Percentiles rank a stretch among this genome's conserved stretches.
phyloP scores from a whole-genome alignment of 2,797 vertebrate genomes.

The Sparidentex hasta region DNA sequence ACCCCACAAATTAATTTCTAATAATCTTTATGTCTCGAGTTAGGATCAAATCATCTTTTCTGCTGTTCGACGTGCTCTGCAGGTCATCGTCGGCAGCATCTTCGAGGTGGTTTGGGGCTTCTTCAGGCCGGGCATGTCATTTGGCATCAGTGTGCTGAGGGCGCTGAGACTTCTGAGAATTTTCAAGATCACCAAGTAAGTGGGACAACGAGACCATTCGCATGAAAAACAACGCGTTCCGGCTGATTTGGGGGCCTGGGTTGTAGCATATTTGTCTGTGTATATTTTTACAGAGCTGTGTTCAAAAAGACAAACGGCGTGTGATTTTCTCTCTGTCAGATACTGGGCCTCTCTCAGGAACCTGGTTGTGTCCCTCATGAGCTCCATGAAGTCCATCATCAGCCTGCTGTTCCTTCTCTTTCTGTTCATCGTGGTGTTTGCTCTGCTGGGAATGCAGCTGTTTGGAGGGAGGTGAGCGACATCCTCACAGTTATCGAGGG shows the following conservation, averaged over 20 bases:
- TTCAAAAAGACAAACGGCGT: slow-evolving; percentile 1
- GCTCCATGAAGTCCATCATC: slow-evolving; percentile 99
- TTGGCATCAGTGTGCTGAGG: slow-evolving; percentile 97
- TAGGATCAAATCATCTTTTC: background rate
- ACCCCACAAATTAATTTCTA: no score
- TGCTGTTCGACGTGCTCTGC: slow-evolving; percentile 41
- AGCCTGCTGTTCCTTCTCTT: slow-evolving; percentile 99
- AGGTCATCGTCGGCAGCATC: slow-evolving; percentile 99
- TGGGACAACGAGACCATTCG: slow-evolving; percentile 12
- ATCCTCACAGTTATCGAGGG: background rate
- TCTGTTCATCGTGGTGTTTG: slow-evolving; percentile 98
- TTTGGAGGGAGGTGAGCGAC: slow-evolving; percentile 94
- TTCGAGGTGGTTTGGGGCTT: slow-evolving; percentile 98
- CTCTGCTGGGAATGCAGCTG: slow-evolving; percentile 97
- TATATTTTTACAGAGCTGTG: slow-evolving; percentile 10
- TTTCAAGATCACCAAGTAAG: slow-evolving; percentile 99
- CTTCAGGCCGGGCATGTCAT: slow-evolving; percentile 97
- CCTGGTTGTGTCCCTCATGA: slow-evolving; percentile 98
- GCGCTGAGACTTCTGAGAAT: slow-evolving; percentile 96
- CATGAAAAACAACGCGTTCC: slow-evolving; percentile 4
- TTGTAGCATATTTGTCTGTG: background rate
- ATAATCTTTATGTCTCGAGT: background rate
- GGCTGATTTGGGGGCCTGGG: background rate
- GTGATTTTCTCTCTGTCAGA: slow-evolving; percentile 79
- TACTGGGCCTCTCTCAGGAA: slow-evolving; percentile 99